Evolutionary conservation across 2,797 vertebrate genomes (phyloP), one percentile per base, ranked within the genome.

Genomic region (Moxostoma hubbsi): DNA sequence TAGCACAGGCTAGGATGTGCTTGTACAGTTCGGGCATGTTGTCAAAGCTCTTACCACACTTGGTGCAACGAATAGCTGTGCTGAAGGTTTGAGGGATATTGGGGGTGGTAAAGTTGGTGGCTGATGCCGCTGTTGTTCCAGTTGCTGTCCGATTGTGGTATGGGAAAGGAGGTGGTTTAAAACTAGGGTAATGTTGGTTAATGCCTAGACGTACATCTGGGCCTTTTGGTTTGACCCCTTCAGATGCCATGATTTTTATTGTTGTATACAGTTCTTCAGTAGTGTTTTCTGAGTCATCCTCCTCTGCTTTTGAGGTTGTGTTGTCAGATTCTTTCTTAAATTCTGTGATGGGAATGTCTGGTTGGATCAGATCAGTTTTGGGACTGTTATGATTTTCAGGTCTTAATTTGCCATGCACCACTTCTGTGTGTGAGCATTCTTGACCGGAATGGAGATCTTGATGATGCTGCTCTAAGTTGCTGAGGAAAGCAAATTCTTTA

Each of bases 1-100:
- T 98, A 0, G 98, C 98, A 72, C 98, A 99, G 0, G 94, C 95
- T 85, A 99, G 75, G 77, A 99, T 99, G 79, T 99, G 97, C 79
- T 96, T 98, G 90, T 99, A 97, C 18, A 99, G 90, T 84, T 98
- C 97, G 0, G 98, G 98, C 96, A 99, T 98, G 87, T 99, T 99
- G 86, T 98, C 97, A 7, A 99, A 98, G n/a, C 98, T 95, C 58
- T 98, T 97, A 2, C 98, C 98, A 57, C 98, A 99, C 85, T 99
- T 99, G 54, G 98, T 99, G 84, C 98, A 99, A 61, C 97, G 94
- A 77, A 99, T 99, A 73, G 98, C 97, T 7, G 97, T 99, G 50
- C 93, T 97, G 64, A 99, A 99, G 7, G 97, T 99, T 89, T 99
- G 98, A 5, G 98, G 98, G 85, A 99, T 99, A 87, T 99, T 99